Evolutionary conservation across 1,140 invertebrate genomes (phyloP).

Genomic region (Calephelis nemesis): DNA sequence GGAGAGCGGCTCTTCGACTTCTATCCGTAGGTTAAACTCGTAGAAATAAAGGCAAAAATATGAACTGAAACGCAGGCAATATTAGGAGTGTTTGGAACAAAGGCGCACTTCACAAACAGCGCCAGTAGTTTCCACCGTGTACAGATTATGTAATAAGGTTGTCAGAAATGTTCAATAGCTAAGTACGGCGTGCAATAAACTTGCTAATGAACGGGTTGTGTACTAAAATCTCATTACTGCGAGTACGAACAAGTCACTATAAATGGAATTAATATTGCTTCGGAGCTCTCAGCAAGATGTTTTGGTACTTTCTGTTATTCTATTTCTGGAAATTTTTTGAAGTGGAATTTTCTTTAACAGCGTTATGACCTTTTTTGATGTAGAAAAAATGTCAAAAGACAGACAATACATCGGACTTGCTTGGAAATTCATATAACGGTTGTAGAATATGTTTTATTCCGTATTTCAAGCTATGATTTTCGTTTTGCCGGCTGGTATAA

Average conservation of each 20-base stretch:
- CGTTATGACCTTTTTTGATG: too few species aligned
- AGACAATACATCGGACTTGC: too few species aligned
- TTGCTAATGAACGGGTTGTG: constrained; percentile 17
- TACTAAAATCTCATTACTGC: constrained; percentile 17
- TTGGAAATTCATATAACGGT: too few species aligned
- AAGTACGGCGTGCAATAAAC: constrained; percentile 13
- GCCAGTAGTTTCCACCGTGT: constrained; percentile 8
- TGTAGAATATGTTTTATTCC: too few species aligned
- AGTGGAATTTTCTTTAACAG: too few species aligned
- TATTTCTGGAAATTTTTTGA: background rate
- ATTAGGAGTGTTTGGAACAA: background rate
- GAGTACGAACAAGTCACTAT: constrained; percentile 15
- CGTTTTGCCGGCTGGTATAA: too few species aligned
- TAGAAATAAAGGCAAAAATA: background rate
- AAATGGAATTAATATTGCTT: constrained; percentile 2
- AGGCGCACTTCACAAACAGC: background rate
- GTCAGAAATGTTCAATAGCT: constrained; percentile 18
- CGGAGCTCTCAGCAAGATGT: background rate
- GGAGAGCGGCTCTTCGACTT: too few species aligned
- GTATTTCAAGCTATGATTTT: too few species aligned
- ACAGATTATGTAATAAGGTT: constrained; percentile 16
- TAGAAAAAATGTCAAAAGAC: too few species aligned
- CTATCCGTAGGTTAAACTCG: too few species aligned
- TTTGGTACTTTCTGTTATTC: background rate
- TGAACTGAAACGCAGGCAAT: constrained; percentile 1